phyloP scores from a whole-genome alignment of 92 coral and sea anemone species.

The Siderastrea radians region DNA sequence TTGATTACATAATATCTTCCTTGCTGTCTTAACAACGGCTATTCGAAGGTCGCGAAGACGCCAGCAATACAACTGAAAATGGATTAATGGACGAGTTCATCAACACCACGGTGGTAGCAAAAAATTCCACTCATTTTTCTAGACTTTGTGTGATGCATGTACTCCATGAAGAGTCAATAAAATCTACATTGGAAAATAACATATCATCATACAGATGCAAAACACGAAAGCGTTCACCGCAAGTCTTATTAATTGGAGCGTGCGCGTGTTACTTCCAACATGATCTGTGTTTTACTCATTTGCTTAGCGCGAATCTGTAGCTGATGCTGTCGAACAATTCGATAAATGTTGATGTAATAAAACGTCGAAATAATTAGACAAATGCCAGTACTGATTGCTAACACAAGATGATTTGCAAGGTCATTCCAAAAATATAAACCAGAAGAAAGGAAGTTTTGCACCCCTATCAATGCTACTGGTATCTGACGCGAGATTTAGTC shows the following conservation, averaged over 20 bases:
- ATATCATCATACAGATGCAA: conserved; percentile 3
- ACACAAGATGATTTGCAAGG: background rate
- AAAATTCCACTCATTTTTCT: conserved; percentile 25
- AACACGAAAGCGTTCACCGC: conserved; percentile 19
- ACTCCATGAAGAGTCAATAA: background rate
- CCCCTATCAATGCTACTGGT: conserved; percentile 2
- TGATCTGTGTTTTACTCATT: background rate
- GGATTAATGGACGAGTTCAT: conserved; percentile 40
- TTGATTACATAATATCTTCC: background rate
- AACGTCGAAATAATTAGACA: conserved; percentile 21
- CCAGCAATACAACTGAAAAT: conserved; percentile 31
- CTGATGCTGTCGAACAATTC: conserved; percentile 32
- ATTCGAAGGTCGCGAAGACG: conserved; percentile 20
- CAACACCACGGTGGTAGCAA: conserved; percentile 6
- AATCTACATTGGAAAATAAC: conserved; percentile 21
- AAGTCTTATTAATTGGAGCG: background rate
- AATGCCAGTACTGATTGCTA: background rate
- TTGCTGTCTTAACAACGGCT: conserved; percentile 9
- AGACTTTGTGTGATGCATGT: background rate
- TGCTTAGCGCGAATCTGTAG: background rate
- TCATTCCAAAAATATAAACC: conserved; percentile 13
- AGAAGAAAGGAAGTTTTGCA: background rate
- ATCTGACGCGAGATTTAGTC: conserved; percentile 18
- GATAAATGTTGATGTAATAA: conserved; percentile 18
- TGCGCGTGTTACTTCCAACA: background rate